These are phyloP conservation scores for Morone chrysops DNA, from an alignment of 2,113 vertebrate species.

Conservation along the genomic window DNA sequence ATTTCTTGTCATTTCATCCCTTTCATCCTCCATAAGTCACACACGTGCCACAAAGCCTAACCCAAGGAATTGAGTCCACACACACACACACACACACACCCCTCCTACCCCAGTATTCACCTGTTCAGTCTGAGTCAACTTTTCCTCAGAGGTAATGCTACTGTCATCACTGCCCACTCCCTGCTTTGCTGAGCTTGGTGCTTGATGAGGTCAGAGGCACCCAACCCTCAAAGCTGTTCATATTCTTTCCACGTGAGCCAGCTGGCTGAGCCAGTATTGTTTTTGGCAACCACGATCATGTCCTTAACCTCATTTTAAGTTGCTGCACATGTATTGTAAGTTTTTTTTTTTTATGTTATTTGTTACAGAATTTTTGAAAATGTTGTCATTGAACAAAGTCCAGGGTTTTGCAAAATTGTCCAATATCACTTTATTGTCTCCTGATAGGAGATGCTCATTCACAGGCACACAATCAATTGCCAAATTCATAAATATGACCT, in stretches of 20 bases:
- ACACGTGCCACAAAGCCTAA: background rate
- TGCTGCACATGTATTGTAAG: background rate
- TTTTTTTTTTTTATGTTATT: background rate
- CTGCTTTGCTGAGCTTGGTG: conserved; percentile 28
- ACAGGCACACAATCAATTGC: background rate
- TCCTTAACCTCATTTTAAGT: background rate
- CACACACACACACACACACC: background rate
- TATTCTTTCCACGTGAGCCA: background rate
- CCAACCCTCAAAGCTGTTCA: conserved; percentile 19
- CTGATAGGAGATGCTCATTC: background rate
- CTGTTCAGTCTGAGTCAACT: background rate
- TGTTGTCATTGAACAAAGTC: background rate
- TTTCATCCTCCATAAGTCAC: background rate
- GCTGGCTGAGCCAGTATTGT: conserved; percentile 6
- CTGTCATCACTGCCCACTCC: background rate
- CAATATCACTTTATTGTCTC: background rate
- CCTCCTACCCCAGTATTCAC: background rate
- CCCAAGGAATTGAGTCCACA: no score
- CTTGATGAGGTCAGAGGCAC: conserved; percentile 29
- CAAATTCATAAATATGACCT: conserved; percentile 35
- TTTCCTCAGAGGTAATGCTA: background rate
- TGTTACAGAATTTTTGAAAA: background rate
- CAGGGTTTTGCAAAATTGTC: background rate
- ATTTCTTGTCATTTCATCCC: background rate
- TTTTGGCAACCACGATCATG: background rate